Conservation (phyloP, 2,888 invertebrate species). For the Lasioglossum leucozonium region DNA sequence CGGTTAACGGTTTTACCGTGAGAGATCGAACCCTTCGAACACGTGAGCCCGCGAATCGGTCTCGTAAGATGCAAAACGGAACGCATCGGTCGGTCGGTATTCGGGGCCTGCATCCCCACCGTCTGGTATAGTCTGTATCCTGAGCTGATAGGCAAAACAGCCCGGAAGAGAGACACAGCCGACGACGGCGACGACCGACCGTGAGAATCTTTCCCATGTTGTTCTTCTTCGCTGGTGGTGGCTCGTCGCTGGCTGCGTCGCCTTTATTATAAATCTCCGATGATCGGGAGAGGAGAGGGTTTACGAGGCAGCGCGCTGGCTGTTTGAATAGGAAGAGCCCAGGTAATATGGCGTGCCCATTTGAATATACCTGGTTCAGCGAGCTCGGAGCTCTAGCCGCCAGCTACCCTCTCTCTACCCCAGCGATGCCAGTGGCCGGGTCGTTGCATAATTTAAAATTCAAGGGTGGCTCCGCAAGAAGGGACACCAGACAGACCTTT, state of each 20-base stretch:
- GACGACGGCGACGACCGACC: slow-evolving; percentile 55
- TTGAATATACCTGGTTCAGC: slow-evolving; percentile 82
- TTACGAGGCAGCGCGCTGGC: slow-evolving; percentile 67
- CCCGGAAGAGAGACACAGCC: slow-evolving; percentile 30
- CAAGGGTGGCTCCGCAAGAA: slow-evolving; percentile 76
- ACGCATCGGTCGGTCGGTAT: slow-evolving; percentile 40
- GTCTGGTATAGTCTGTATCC: neutral
- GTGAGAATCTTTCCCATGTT: slow-evolving; percentile 79
- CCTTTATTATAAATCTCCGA: slow-evolving; percentile 84
- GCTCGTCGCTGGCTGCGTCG: slow-evolving; percentile 69
- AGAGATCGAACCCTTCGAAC: slow-evolving; percentile 67
- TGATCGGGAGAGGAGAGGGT: slow-evolving; percentile 74
- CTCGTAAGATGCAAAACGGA: slow-evolving; percentile 38
- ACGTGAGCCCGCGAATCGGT: slow-evolving; percentile 32
- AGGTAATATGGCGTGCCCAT: slow-evolving; percentile 83
- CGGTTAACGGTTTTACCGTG: slow-evolving; percentile 63
- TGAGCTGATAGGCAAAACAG: slow-evolving; percentile 79
- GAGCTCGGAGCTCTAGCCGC: slow-evolving; percentile 29
- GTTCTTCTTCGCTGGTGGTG: slow-evolving; percentile 81
- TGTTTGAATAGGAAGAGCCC: slow-evolving; percentile 84
- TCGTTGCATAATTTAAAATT: slow-evolving; percentile 84
- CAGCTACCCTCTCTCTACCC: slow-evolving; percentile 22
- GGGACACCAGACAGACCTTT: neutral
- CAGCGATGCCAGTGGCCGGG: slow-evolving; percentile 60
- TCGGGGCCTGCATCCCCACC: neutral